These are phyloP conservation scores for Bibio marci DNA, from an alignment of 2,888 invertebrate species.

Conservation along the genomic window DNA sequence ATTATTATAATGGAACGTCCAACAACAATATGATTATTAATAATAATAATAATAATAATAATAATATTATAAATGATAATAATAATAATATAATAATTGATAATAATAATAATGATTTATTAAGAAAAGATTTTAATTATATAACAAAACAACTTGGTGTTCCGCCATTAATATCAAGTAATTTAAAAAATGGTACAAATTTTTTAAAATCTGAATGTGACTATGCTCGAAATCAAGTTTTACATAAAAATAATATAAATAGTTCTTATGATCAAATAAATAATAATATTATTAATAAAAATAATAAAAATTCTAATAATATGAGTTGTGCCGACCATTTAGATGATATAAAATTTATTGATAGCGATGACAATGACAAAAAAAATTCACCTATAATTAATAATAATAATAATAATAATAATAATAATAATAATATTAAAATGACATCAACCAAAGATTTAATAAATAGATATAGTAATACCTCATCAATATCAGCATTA, in stretches of 20 bases:
- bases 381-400: slow-evolving; percentile 6
- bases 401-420: slow-evolving; percentile 3
- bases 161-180: slow-evolving; percentile 12
- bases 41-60: slow-evolving; percentile 6
- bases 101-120: slow-evolving; percentile 2
- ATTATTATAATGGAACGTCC: background rate
- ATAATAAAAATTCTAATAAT: slow-evolving; percentile 1
- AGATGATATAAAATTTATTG: slow-evolving; percentile 15
- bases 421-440: slow-evolving; percentile 3
- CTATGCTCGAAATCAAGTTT: slow-evolving; percentile 25
- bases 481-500: slow-evolving; percentile 4
- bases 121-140: slow-evolving; percentile 17
- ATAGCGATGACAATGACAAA: slow-evolving; percentile 12
- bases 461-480: background rate
- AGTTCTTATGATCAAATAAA: background rate
- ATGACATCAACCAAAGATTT: slow-evolving; percentile 4
- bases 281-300: slow-evolving; percentile 6
- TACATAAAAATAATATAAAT: slow-evolving; percentile 1
- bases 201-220: slow-evolving; percentile 27
- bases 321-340: slow-evolving; percentile 7
- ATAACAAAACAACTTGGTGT: slow-evolving; percentile 16
- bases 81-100: background rate
- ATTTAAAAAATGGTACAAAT: slow-evolving; percentile 21
- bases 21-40: background rate
- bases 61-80: background rate